These are phyloP conservation scores for Sinella curviseta DNA, from an alignment of 1,140 invertebrate species.

Conservation along the genomic window DNA sequence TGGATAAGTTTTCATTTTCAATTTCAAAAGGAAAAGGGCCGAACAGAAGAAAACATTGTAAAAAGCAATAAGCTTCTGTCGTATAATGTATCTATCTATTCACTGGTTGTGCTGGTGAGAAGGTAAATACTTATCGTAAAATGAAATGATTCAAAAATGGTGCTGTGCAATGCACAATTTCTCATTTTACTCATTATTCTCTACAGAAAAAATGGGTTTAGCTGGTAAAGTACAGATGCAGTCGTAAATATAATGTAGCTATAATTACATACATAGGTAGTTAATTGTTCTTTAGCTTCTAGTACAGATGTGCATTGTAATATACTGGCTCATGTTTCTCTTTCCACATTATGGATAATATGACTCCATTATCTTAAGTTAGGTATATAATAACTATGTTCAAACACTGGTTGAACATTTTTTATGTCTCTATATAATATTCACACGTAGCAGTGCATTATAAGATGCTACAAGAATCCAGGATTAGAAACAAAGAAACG, in stretches of 20 bases:
- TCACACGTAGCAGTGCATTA: not conserved
- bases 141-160: constrained; percentile 6
- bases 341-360: too few relatives aligned
- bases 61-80: not conserved
- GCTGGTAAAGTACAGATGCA: not conserved
- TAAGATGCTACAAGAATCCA: not conserved
- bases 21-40: not conserved
- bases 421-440: not conserved
- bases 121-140: not conserved
- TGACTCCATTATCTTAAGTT: not conserved
- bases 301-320: too few relatives aligned
- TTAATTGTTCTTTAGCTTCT: too few relatives aligned
- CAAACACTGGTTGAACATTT: not conserved
- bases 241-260: too few relatives aligned
- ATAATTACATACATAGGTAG: too few relatives aligned
- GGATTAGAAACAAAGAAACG: too few relatives aligned
- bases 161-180: too few relatives aligned
- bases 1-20: too few relatives aligned
- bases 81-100: too few relatives aligned
- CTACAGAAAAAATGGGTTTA: not conserved
- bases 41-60: not conserved
- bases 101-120: not conserved
- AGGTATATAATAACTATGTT: not conserved
- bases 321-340: too few relatives aligned
- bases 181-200: not conserved